Evolutionary conservation across 2,888 invertebrate genomes (phyloP).

Genomic region (Hyposoter dolosus): DNA sequence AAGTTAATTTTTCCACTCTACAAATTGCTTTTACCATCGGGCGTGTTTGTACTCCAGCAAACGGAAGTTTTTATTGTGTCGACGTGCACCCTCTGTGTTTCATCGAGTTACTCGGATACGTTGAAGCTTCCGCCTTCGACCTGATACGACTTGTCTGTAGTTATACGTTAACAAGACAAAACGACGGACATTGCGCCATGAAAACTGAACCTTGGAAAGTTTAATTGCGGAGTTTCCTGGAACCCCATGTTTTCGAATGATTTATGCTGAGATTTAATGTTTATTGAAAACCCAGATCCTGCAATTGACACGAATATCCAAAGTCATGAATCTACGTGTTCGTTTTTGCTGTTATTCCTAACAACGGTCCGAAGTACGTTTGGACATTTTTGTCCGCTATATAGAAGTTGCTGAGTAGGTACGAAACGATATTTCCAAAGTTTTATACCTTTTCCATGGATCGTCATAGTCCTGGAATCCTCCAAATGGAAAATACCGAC

Average conservation of each 20-base stretch:
- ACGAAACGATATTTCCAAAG: neutral
- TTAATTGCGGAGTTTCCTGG: too few species aligned
- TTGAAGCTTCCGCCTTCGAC: neutral
- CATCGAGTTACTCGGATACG: slow-evolving; percentile 28
- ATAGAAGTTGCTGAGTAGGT: neutral
- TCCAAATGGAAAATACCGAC: neutral
- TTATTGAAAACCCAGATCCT: neutral
- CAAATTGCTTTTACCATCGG: slow-evolving; percentile 52
- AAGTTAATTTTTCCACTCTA: slow-evolving; percentile 50
- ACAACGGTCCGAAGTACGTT: neutral
- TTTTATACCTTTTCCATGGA: neutral
- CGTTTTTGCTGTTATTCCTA: neutral
- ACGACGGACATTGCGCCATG: neutral
- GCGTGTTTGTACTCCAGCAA: slow-evolving; percentile 40
- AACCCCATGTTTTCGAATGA: neutral
- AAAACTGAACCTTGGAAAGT: neutral
- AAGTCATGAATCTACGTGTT: neutral
- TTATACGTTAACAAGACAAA: neutral
- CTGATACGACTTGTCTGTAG: neutral
- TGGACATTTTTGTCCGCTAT: neutral
- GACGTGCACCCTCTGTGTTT: slow-evolving; percentile 33
- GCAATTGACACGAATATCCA: neutral
- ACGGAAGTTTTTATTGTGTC: slow-evolving; percentile 53
- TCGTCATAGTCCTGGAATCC: neutral
- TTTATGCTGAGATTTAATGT: neutral